These are phyloP conservation scores for Acropternis orthonyx DNA, from an alignment of 2,797 vertebrate species.

Conservation along the genomic window DNA sequence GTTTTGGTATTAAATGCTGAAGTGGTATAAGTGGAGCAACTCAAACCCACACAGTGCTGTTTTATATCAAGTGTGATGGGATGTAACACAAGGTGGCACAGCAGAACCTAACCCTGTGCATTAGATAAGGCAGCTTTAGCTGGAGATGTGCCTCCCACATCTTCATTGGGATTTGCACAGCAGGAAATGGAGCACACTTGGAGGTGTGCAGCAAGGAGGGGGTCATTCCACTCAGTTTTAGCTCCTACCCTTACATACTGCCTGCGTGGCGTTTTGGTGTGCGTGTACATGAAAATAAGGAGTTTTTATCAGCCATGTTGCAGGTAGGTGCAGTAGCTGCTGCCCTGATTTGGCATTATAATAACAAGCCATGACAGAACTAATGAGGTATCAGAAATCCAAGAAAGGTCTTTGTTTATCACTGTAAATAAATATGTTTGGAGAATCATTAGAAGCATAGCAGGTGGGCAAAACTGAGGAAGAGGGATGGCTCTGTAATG, in stretches of 20 bases:
- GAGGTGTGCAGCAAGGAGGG: background rate
- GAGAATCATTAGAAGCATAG: constrained; percentile 6
- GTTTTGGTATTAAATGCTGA: background rate
- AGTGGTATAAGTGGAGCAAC: background rate
- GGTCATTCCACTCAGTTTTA: background rate
- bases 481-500: constrained; percentile 1
- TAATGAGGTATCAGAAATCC: constrained; percentile 29
- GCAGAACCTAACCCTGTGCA: constrained; percentile 58
- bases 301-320: background rate
- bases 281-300: background rate
- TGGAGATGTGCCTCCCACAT: constrained; percentile 50
- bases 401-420: constrained; percentile 34
- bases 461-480: background rate
- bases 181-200: constrained; percentile 33
- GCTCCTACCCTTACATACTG: background rate
- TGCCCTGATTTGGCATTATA: constrained; percentile 1
- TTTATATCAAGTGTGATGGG: constrained; percentile 49
- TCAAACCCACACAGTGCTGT: constrained; percentile 11
- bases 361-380: constrained; percentile 9
- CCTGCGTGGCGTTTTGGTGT: background rate
- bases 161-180: background rate
- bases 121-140: constrained; percentile 49
- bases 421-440: constrained; percentile 10
- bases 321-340: background rate
- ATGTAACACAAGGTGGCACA: constrained; percentile 78